phyloP scores from a whole-genome alignment of 2,888 invertebrate species.

The Machimus rusticus region DNA sequence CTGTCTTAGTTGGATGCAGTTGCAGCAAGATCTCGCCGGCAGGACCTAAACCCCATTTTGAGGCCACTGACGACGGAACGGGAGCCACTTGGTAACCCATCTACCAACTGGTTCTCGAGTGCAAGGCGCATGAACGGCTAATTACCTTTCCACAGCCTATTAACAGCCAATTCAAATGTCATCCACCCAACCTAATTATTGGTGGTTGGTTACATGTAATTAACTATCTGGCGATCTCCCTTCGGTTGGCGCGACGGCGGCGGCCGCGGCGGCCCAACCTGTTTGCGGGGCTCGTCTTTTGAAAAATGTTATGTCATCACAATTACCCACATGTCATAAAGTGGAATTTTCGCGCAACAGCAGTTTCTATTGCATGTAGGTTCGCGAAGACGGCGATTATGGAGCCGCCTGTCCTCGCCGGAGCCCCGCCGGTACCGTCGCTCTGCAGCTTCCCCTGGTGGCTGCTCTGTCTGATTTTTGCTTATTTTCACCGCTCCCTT shows the following conservation, averaged over 20 bases:
- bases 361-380: background rate
- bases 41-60: background rate
- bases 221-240: constrained; percentile 4
- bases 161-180: constrained; percentile 4
- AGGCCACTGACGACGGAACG: background rate
- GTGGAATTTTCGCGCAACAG: constrained; percentile 2
- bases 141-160: background rate
- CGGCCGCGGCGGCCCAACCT: background rate
- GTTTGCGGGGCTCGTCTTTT: background rate
- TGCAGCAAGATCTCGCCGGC: background rate
- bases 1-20: background rate
- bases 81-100: background rate
- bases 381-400: background rate
- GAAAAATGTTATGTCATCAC: background rate
- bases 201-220: constrained; percentile 1
- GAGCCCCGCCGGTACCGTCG: background rate
- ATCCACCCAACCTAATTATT: constrained; percentile 13
- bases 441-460: background rate
- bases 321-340: background rate
- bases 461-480: background rate
- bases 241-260: background rate
- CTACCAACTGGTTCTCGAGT: background rate
- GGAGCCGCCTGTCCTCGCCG: background rate
- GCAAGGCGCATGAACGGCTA: background rate
- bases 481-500: background rate